These are phyloP conservation scores for Zaprionus bogoriensis DNA, from an alignment of 2,888 invertebrate species.

Conservation along the genomic window DNA sequence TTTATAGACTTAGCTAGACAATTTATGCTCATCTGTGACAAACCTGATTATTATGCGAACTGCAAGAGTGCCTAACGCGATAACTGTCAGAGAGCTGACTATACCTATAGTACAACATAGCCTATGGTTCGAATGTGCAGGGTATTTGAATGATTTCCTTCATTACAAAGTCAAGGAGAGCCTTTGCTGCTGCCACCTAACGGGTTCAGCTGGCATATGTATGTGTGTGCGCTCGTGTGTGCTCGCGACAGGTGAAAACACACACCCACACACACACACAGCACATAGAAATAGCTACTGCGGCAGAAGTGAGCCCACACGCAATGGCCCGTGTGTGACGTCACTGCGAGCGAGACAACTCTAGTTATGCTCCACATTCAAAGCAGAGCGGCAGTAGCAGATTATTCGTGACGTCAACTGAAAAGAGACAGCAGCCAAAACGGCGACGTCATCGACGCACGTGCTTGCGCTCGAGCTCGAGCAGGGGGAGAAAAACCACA, in stretches of 20 bases:
- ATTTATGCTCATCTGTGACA: background rate
- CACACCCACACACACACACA: background rate
- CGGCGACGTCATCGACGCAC: background rate
- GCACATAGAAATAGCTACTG: no score
- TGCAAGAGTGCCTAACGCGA: no score
- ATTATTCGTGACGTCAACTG: background rate
- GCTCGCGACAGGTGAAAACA: background rate
- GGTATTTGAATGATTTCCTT: background rate
- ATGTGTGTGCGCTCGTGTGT: no score
- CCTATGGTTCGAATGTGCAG: background rate
- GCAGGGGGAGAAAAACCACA: background rate
- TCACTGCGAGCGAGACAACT: background rate
- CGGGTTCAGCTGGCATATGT: no score
- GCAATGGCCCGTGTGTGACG: background rate
- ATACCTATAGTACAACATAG: no score
- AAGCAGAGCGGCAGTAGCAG: background rate
- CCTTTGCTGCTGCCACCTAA: no score
- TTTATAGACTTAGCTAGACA: background rate
- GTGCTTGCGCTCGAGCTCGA: constrained; percentile 1
- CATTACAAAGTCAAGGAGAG: background rate
- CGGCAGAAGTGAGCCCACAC: background rate
- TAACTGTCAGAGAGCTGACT: no score
- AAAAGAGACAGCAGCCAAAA: constrained; percentile 34
- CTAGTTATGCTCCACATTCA: background rate
- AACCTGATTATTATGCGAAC: no score